phyloP scores from a whole-genome alignment of 2,888 invertebrate genomes.

The Ceratothoa steindachneri region DNA sequence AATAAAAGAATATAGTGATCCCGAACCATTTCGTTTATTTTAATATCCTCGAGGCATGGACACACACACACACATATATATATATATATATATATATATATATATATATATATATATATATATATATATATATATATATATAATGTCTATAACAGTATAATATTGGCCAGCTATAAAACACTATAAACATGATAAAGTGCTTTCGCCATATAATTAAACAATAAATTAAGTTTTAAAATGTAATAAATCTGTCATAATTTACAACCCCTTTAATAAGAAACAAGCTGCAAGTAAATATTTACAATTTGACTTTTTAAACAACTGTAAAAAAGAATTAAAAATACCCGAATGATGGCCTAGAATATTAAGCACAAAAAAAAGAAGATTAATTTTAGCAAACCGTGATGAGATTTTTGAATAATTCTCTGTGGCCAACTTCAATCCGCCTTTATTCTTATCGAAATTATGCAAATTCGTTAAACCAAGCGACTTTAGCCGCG shows the following conservation, averaged over 20 bases:
- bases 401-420: not conserved
- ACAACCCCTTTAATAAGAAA: not conserved
- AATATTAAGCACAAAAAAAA: no score
- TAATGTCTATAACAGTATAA: not conserved
- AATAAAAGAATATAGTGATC: no score
- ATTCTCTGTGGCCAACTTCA: no score
- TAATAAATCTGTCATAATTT: not conserved
- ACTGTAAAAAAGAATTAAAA: not conserved
- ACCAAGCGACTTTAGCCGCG: not conserved
- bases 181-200: not conserved
- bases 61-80: no score
- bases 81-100: not conserved
- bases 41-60: no score
- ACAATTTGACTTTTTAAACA: not conserved
- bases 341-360: no score
- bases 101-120: not conserved
- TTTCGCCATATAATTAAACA: not conserved
- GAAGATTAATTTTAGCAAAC: not conserved
- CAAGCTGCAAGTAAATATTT: not conserved
- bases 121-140: not conserved
- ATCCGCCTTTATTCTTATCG: no score
- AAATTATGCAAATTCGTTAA: not conserved
- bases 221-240: not conserved
- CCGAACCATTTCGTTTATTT: no score
- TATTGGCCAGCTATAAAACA: not conserved